phyloP scores from a whole-genome alignment of 1,140 invertebrate genomes.

The Papilio machaon region DNA sequence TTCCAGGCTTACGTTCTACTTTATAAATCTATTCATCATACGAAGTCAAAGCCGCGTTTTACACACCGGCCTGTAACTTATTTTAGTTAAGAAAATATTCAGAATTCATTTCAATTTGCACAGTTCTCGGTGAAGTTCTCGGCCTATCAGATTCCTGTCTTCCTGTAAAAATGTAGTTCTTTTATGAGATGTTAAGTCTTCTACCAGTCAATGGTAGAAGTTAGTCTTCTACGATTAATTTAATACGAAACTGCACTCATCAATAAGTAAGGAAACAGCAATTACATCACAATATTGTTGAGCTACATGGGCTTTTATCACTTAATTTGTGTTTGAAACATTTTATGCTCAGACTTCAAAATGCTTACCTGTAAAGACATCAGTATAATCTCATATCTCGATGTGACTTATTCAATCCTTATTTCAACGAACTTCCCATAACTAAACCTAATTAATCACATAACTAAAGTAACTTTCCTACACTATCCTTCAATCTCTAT shows the following conservation, averaged over 20 bases:
- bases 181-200: background rate
- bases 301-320: background rate
- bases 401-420: background rate
- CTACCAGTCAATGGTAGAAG: too few species aligned
- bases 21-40: conserved; percentile 22
- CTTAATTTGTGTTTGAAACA: background rate
- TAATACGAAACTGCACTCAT: background rate
- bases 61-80: background rate
- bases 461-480: conserved; percentile 18
- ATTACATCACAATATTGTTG: background rate
- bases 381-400: background rate
- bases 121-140: background rate
- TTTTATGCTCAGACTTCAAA: too few species aligned
- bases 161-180: background rate
- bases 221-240: background rate
- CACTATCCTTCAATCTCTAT: background rate
- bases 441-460: conserved; percentile 26
- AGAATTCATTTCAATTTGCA: background rate
- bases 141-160: too few species aligned
- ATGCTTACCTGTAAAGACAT: background rate
- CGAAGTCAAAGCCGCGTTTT: background rate
- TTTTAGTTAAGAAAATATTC: background rate
- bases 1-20: conserved; percentile 11
- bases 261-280: background rate
- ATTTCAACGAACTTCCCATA: conserved; percentile 5